Conservation (phyloP, 2,888 invertebrate genomes). For the Ariolimax columbianus region DNA sequence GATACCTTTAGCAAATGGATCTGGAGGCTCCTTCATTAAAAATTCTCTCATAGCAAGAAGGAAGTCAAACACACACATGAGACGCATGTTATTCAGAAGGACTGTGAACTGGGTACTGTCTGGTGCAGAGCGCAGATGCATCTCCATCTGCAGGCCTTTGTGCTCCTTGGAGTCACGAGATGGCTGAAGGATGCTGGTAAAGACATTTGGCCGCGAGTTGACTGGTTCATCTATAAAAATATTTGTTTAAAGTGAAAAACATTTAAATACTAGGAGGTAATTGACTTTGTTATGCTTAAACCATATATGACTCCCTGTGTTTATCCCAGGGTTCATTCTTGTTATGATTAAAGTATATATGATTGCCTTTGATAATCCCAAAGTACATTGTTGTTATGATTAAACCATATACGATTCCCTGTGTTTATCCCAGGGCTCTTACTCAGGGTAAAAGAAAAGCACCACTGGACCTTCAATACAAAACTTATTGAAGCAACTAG, state of each 20-base stretch:
- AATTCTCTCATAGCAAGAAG: conserved; percentile 91
- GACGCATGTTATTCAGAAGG: conserved; percentile 93
- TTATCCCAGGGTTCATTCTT: no score
- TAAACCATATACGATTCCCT: no score
- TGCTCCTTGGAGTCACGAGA: conserved; percentile 55
- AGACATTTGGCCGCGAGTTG: conserved; percentile 89
- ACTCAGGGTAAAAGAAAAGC: no score
- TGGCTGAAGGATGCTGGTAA: conserved; percentile 89
- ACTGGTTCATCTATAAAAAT: conserved; percentile 81
- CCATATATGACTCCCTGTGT: no score
- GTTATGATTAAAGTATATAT: no score
- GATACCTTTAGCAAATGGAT: conserved; percentile 67
- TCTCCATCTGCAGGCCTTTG: conserved; percentile 80
- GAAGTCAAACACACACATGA: conserved; percentile 96
- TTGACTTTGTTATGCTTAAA: no score
- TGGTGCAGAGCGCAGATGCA: conserved; percentile 82
- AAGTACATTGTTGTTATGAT: no score
- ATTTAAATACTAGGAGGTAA: not conserved
- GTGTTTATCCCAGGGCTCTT: no score
- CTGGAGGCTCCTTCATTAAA: conserved; percentile 81
- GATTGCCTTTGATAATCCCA: no score
- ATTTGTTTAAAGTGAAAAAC: not conserved
- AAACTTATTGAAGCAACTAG: no score
- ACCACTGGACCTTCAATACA: no score
- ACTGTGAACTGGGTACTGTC: conserved; percentile 88